Conservation (phyloP, 2,113 vertebrate genomes). For the Misgurnus mizolepis region DNA sequence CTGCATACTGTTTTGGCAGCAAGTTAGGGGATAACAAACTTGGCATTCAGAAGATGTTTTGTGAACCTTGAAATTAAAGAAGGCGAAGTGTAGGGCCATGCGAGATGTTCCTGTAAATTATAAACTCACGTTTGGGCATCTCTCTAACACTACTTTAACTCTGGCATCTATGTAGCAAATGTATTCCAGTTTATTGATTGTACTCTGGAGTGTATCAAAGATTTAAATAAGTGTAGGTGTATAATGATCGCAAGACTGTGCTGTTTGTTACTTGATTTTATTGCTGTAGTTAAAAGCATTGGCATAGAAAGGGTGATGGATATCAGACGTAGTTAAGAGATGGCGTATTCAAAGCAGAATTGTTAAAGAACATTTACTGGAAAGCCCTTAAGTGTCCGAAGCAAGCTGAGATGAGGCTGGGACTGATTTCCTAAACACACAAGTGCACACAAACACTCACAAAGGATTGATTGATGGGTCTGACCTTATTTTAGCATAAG, state of each 20-base stretch:
- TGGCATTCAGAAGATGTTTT: constrained; percentile 1
- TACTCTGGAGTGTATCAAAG: constrained; percentile 22
- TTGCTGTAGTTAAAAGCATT: not conserved
- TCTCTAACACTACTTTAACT: constrained; percentile 19
- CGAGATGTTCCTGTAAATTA: constrained; percentile 12
- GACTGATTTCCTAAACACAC: constrained; percentile 15
- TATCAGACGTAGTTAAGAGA: constrained; percentile 7
- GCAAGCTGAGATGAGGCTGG: not conserved
- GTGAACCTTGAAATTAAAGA: constrained; percentile 18
- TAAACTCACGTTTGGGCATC: constrained; percentile 18
- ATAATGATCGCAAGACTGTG: not conserved
- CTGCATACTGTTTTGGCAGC: constrained; percentile 40
- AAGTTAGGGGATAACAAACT: constrained; percentile 5
- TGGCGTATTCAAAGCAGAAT: not conserved
- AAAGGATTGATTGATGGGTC: constrained; percentile 34
- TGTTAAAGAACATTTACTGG: not conserved
- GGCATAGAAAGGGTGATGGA: not conserved
- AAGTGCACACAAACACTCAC: constrained; percentile 19
- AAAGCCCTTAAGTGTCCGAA: not conserved
- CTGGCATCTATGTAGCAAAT: constrained; percentile 5
- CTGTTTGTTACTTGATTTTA: not conserved
- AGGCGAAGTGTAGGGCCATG: not conserved
- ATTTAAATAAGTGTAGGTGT: constrained; percentile 1
- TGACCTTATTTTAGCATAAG: constrained; percentile 33
- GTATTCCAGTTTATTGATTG: constrained; percentile 19